Evolutionary conservation across 2,113 vertebrate genomes (phyloP).

Genomic region (Jacana jacana): DNA sequence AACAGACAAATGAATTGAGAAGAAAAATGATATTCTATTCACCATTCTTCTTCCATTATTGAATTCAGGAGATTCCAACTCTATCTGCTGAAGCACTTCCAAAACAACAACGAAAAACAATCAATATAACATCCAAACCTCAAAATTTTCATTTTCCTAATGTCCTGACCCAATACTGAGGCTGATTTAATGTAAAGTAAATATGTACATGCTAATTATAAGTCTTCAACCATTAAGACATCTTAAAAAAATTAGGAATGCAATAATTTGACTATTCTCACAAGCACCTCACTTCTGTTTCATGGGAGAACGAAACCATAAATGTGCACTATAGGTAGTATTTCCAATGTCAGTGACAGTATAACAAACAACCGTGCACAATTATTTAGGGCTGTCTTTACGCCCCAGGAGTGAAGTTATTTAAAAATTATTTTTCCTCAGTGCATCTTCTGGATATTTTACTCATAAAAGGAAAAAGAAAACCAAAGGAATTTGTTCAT

Average conservation of each 20-base stretch:
- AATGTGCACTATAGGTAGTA: not conserved
- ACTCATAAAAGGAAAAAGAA: not conserved
- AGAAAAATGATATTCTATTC: not conserved
- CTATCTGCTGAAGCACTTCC: not conserved
- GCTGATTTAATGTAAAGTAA: not conserved
- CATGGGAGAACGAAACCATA: conserved; percentile 3
- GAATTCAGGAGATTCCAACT: not conserved
- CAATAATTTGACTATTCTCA: not conserved
- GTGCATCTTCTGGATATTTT: not conserved
- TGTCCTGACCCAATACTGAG: not conserved
- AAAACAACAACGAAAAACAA: not conserved
- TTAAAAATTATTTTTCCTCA: not conserved
- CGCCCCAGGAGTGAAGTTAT: not conserved
- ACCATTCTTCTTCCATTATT: not conserved
- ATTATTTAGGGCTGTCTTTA: not conserved
- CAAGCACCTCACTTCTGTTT: not conserved
- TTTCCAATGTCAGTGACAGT: not conserved
- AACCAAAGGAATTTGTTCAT: not conserved
- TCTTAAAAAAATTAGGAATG: not conserved
- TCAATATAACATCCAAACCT: not conserved
- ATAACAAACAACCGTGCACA: not conserved
- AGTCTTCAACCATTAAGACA: not conserved
- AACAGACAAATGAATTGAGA: not conserved
- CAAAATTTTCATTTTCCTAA: not conserved
- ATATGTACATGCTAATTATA: not conserved